phyloP scores from a whole-genome alignment of 2,888 invertebrate genomes.

The Leptothorax acervorum region DNA sequence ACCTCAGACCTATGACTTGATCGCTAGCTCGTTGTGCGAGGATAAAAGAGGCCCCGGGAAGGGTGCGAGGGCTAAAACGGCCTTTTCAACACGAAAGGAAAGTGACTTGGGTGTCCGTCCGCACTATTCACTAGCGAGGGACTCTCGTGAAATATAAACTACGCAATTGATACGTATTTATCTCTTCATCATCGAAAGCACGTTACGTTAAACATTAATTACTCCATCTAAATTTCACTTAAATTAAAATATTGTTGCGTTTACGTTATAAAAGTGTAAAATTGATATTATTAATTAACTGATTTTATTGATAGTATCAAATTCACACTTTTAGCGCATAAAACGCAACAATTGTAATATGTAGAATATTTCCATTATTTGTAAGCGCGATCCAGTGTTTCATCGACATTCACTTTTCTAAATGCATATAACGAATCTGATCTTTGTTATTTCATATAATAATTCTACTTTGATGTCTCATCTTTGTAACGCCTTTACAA shows the following conservation, averaged over 20 bases:
- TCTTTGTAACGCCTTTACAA: neutral
- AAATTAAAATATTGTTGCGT: neutral
- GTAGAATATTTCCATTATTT: neutral
- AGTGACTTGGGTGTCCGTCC: constrained; percentile 16
- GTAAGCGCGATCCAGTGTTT: neutral
- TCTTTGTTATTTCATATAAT: neutral
- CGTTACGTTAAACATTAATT: neutral
- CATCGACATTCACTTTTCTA: neutral
- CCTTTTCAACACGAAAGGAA: constrained; percentile 29
- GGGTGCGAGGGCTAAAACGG: constrained; percentile 44
- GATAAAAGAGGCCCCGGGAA: constrained; percentile 56
- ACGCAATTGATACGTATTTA: constrained; percentile 28
- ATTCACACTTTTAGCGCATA: neutral
- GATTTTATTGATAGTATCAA: neutral
- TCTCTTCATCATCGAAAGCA: neutral
- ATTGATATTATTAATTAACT: neutral
- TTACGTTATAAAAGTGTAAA: neutral
- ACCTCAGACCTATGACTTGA: constrained; percentile 64
- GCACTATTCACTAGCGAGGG: constrained; percentile 8
- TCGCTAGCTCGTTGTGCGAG: constrained; percentile 53
- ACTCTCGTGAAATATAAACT: constrained; percentile 18
- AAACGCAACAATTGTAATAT: neutral
- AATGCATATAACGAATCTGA: neutral
- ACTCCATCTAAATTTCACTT: neutral
- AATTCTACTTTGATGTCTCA: neutral